Conservation (phyloP, 1,140 invertebrate species). For the Diorhabda carinulata region DNA sequence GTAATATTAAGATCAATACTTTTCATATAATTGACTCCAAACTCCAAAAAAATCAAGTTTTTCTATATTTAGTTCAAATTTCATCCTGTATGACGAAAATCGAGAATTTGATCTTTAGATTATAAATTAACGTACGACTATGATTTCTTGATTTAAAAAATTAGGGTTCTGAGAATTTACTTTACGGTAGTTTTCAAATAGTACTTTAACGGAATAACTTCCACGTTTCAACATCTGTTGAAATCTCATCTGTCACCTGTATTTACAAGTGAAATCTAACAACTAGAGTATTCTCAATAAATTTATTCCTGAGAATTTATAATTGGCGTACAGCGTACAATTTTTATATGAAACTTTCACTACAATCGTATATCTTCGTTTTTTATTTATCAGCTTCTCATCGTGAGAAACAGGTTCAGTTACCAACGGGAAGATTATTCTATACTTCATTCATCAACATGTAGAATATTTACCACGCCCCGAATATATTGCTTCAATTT, state of each 20-base stretch:
- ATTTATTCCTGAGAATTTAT: not conserved
- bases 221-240: not conserved
- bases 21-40: too few relatives aligned
- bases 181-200: too few relatives aligned
- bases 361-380: conserved; percentile 83
- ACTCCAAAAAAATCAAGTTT: too few relatives aligned
- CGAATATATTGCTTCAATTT: not conserved
- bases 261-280: not conserved
- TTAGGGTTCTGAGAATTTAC: too few relatives aligned
- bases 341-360: conserved; percentile 8
- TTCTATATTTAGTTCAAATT: too few relatives aligned
- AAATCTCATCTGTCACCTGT: too few relatives aligned
- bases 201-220: too few relatives aligned
- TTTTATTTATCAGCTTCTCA: conserved; percentile 64
- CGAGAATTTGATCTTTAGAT: too few relatives aligned
- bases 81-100: too few relatives aligned
- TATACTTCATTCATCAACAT: conserved; percentile 1
- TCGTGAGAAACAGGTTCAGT: conserved; percentile 4
- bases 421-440: conserved; percentile 1
- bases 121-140: too few relatives aligned
- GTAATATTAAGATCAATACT: too few relatives aligned
- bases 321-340: not conserved
- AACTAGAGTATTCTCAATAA: not conserved
- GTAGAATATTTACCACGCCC: not conserved
- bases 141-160: too few relatives aligned